Evolutionary conservation across 2,888 invertebrate species (phyloP).

Genomic region (Rapana venosa): DNA sequence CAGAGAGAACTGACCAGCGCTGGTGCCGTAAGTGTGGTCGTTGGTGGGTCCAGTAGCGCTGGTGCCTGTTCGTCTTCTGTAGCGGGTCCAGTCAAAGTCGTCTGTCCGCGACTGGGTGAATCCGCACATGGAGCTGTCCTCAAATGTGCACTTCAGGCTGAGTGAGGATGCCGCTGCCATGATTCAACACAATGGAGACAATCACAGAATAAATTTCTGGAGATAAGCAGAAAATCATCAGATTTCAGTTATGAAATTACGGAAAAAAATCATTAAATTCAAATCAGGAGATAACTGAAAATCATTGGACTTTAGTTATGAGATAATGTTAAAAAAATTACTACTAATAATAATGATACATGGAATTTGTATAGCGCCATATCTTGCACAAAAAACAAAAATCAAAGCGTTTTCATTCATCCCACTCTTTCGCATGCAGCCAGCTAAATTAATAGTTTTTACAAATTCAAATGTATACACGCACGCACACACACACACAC

Average conservation of each 20-base stretch:
- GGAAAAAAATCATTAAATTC: not conserved
- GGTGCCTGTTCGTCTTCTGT: conserved; percentile 64
- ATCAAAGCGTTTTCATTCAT: no score
- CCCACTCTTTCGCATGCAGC: no score
- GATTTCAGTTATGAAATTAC: not conserved
- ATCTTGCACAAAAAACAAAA: no score
- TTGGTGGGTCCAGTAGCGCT: conserved; percentile 64
- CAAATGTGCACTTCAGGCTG: conserved; percentile 38
- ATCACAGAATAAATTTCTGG: not conserved
- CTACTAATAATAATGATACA: not conserved
- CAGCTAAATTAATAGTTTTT: no score
- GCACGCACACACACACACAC: not conserved
- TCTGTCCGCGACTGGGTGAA: conserved; percentile 58
- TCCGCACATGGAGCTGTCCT: conserved; percentile 34
- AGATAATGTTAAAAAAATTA: not conserved
- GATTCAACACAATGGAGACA: not conserved
- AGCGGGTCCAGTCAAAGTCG: conserved; percentile 66
- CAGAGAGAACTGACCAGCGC: conserved; percentile 58
- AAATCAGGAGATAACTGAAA: not conserved
- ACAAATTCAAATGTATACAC: no score
- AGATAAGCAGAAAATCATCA: not conserved
- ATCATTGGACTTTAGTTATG: no score
- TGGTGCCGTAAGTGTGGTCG: conserved; percentile 70
- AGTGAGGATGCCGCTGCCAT: not conserved
- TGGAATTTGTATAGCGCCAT: no score